Evolutionary conservation across 2,888 invertebrate species (phyloP).

Genomic region (Oithona nana): DNA sequence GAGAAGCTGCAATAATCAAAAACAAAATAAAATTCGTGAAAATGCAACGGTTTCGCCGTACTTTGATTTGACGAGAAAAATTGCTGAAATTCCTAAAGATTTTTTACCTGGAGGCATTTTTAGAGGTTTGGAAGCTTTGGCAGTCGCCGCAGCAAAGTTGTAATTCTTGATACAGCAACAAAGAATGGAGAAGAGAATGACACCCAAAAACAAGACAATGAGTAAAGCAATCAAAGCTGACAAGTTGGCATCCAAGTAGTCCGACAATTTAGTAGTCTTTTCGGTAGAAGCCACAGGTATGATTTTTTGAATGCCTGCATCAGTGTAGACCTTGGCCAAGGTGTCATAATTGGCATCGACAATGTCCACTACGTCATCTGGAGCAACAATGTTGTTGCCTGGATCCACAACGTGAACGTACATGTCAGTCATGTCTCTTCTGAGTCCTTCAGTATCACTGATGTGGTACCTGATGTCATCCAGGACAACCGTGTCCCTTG

Average conservation of each 20-base stretch:
- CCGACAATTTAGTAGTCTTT: neutral
- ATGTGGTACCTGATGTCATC: constrained; percentile 41
- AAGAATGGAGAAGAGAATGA: constrained; percentile 63
- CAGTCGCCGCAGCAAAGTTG: constrained; percentile 29
- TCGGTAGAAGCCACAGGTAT: neutral
- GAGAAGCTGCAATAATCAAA: neutral
- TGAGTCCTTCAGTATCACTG: neutral
- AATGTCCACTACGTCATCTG: constrained; percentile 48
- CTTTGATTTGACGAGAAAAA: too few relatives aligned
- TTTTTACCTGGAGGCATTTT: neutral
- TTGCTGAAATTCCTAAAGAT: neutral
- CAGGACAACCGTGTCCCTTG: constrained; percentile 54
- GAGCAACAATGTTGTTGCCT: constrained; percentile 43
- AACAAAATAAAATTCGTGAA: too few relatives aligned
- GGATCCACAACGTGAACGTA: constrained; percentile 59
- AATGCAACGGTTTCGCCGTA: too few relatives aligned
- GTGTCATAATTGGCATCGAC: constrained; percentile 70
- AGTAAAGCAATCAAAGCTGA: constrained; percentile 65
- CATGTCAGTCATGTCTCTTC: constrained; percentile 51
- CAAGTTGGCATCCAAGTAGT: constrained; percentile 54
- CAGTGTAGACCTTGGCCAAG: constrained; percentile 53
- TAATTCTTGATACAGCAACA: constrained; percentile 74
- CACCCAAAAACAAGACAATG: constrained; percentile 64
- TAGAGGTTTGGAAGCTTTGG: neutral
- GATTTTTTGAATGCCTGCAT: constrained; percentile 32